Conservation (phyloP, 2,888 invertebrate genomes). For the Morpho deidamia region DNA sequence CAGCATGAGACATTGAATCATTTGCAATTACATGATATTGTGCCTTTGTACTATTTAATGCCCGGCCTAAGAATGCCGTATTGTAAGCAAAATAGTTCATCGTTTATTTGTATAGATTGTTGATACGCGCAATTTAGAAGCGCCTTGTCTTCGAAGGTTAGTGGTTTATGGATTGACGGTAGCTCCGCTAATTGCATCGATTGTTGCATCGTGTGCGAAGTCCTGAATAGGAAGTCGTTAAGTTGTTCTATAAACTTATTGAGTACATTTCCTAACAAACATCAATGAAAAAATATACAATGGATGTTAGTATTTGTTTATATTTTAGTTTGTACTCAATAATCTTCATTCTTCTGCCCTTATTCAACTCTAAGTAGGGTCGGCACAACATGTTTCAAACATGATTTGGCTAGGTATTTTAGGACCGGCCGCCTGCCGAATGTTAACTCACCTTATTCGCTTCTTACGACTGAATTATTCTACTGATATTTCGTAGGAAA, state of each 20-base stretch:
- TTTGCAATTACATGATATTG: constrained; percentile 78
- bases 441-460: too few relatives aligned
- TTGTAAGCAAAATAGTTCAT: constrained; percentile 69
- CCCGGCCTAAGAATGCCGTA: constrained; percentile 58
- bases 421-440: too few relatives aligned
- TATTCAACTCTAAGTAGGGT: too few relatives aligned
- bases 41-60: constrained; percentile 69
- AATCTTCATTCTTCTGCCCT: too few relatives aligned
- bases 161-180: constrained; percentile 25
- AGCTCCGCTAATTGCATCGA: constrained; percentile 27
- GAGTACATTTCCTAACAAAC: not conserved
- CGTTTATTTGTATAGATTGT: constrained; percentile 62
- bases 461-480: too few relatives aligned
- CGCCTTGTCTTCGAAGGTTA: constrained; percentile 24
- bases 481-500: too few relatives aligned
- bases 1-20: constrained; percentile 68
- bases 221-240: constrained; percentile 48
- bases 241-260: constrained; percentile 36
- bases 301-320: too few relatives aligned
- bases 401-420: too few relatives aligned
- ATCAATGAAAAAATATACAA: not conserved
- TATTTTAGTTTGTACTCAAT: too few relatives aligned
- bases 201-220: constrained; percentile 59
- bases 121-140: constrained; percentile 32
- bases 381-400: too few relatives aligned